Base-by-base conservation (phyloP, 2,888 invertebrate species). In the Macropis europaea region DNA sequence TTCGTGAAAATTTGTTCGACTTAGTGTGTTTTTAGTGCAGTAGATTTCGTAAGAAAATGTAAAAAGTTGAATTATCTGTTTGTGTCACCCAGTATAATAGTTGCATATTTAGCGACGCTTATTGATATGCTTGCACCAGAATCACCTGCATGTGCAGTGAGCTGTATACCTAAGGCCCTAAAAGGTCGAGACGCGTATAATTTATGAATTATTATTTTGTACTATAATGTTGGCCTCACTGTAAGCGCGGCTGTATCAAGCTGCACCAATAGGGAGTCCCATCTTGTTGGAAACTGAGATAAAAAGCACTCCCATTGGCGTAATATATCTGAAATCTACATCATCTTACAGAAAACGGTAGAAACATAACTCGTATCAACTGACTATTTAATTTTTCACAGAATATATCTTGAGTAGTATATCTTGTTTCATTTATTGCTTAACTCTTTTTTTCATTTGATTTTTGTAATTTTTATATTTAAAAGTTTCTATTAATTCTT, bases 121-220 rank as follows among this genome's bases (percentile, higher is more conserved):
- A 69, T 69, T 69, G 69, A 69, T 66, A 69, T 66, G 57, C 67
- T 59, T 66, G 52, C 43, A 56, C 22, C 56, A 32, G 38, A 66
- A 67, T 69, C 57, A 68, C 56, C 68, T 56, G 52, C 64, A 68
- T 69, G 76, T 76, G 76, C 70, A 70, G 77, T 69, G 79, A 77
- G 78, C 73, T 76, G 78, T 78, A 78, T 73, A 67, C 69, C 63
- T 75, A 78, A 70, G 66, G 62, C 78, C 78, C 83, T 83, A 85
- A 86, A 82, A 82, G 83, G 84, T 83, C 84, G 82, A 70, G 80
- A 70, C 81, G 79, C 81, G 80, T 85, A 84, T 86, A 86, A 87
- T 86, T 87, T 86, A 87, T 86, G 86, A 87, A 87, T 87, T 86
- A 87, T 87, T 86, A 86, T 87, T 86, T 85, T 83, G 84, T 85